A percentile compares a stretch with the other conserved stretches of the same genome.
Conservation (phyloP, 2,113 vertebrate species). For the Uria lomvia region DNA sequence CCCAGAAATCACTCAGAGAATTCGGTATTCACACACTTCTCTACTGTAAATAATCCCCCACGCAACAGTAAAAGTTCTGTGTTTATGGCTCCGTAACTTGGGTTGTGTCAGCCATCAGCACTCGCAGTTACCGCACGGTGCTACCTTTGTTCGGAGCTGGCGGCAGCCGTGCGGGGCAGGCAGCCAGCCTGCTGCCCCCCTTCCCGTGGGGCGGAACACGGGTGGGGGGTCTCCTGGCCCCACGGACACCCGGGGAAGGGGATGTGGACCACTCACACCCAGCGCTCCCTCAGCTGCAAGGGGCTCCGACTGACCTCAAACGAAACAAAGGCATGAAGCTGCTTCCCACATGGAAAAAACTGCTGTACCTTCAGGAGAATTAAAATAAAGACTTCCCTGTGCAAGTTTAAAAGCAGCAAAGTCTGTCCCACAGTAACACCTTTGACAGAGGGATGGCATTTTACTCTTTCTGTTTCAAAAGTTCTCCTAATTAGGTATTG, state of each 20-base stretch:
- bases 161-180: background rate
- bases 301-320: background rate
- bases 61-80: background rate
- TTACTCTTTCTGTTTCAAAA: background rate
- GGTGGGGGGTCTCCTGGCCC: background rate
- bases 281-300: background rate
- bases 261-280: too few species aligned
- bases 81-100: conserved; percentile 43
- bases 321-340: background rate
- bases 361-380: background rate
- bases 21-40: background rate
- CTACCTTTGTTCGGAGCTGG: background rate
- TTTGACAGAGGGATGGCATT: background rate
- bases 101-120: conserved; percentile 43
- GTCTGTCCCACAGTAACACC: background rate
- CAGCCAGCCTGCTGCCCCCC: background rate
- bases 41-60: conserved; percentile 50
- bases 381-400: background rate
- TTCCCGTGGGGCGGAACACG: too few species aligned
- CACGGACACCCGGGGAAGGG: background rate
- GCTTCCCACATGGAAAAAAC: background rate
- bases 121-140: background rate
- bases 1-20: conserved; percentile 51
- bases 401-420: background rate
- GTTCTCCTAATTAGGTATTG: background rate